Conservation (phyloP, 2,113 vertebrate species). For the Misgurnus anguillicaudatus region DNA sequence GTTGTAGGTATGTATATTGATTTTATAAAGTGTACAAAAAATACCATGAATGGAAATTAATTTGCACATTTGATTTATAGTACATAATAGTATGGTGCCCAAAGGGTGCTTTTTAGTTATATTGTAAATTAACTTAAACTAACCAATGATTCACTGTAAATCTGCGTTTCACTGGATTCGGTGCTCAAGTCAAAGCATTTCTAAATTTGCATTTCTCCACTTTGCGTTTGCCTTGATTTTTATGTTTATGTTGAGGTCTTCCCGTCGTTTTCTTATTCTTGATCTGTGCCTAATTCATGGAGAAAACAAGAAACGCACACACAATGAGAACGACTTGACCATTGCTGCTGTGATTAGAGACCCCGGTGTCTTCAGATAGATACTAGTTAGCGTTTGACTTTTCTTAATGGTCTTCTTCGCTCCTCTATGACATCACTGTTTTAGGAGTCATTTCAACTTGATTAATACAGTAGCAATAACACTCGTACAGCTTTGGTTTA, state of each 20-base stretch:
- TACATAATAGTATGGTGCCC: constrained; percentile 13
- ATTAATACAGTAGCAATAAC: not conserved
- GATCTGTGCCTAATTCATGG: constrained; percentile 32
- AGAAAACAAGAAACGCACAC: constrained; percentile 17
- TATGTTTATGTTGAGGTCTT: not conserved
- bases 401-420: not conserved
- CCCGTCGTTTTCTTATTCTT: not conserved
- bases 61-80: constrained; percentile 55
- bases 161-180: constrained; percentile 31
- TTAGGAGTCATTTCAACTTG: not conserved
- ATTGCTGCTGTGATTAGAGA: constrained; percentile 2
- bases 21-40: constrained; percentile 45
- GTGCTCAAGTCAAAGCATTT: constrained; percentile 50
- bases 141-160: constrained; percentile 39
- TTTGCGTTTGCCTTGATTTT: constrained; percentile 27
- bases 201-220: not conserved
- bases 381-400: not conserved
- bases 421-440: not conserved
- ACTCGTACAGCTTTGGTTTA: not conserved
- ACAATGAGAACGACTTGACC: not conserved
- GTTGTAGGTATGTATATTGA: constrained; percentile 47
- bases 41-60: constrained; percentile 46
- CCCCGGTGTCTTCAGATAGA: not conserved
- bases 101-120: constrained; percentile 37
- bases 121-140: constrained; percentile 36